These are phyloP conservation scores for Urocitellus parryii DNA, from an alignment of 2,113 vertebrate genomes.

Conservation along the genomic window DNA sequence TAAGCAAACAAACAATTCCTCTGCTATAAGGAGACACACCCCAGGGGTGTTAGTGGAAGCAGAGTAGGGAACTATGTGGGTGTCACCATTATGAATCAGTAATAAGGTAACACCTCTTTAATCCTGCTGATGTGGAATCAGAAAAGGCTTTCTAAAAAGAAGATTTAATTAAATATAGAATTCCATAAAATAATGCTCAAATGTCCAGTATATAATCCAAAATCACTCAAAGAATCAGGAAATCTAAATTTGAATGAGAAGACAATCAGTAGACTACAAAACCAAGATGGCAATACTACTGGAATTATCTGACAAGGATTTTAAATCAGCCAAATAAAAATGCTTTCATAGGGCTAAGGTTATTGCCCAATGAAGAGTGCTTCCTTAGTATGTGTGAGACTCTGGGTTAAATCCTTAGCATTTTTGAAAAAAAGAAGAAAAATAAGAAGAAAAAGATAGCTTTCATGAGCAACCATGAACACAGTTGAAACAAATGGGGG, in stretches of 20 bases:
- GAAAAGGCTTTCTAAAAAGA: neutral
- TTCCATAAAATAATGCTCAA: neutral
- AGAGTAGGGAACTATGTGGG: neutral
- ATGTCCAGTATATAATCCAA: neutral
- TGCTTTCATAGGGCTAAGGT: neutral
- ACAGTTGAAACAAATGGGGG: neutral
- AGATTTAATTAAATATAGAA: neutral
- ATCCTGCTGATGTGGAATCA: neutral
- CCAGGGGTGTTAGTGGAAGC: neutral
- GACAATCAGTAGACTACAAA: neutral
- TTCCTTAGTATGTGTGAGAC: neutral
- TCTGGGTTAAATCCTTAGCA: neutral
- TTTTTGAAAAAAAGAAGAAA: neutral
- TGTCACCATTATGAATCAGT: neutral
- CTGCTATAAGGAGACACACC: neutral
- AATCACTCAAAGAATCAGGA: neutral
- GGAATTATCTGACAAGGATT: neutral
- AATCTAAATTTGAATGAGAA: neutral
- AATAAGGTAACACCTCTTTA: neutral
- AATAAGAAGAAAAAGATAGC: neutral
- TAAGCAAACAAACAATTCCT: neutral
- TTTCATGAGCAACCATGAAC: neutral
- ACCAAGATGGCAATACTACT: neutral
- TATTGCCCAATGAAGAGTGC: neutral
- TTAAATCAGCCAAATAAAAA: neutral